Evolutionary conservation across 2,797 vertebrate genomes (phyloP).

Genomic region (Discoglossus pictus): DNA sequence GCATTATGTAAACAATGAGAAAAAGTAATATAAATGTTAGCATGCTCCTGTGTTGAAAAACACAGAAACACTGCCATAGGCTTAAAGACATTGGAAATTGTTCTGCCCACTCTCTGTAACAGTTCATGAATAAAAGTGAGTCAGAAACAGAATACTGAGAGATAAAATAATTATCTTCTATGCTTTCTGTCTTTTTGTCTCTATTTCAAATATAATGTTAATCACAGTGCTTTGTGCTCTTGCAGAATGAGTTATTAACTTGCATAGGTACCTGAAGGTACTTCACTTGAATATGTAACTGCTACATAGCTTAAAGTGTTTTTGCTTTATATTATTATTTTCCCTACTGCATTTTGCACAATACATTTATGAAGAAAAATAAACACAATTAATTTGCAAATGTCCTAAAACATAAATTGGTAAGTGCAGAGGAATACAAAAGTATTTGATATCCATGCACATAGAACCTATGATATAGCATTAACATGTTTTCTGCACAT

Average conservation of each 20-base stretch:
- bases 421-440: no score
- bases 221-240: conserved; percentile 44
- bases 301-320: conserved; percentile 34
- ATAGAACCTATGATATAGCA: no score
- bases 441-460: no score
- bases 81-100: conserved; percentile 14
- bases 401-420: no score
- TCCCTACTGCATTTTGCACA: no score
- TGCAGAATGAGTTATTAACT: conserved; percentile 48
- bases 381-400: conserved; percentile 35
- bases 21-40: no score
- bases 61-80: no score
- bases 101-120: conserved; percentile 4
- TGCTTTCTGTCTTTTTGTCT: conserved; percentile 38
- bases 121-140: conserved; percentile 37
- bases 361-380: conserved; percentile 34
- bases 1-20: no score
- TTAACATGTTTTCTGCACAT: no score
- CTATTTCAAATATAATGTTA: conserved; percentile 50
- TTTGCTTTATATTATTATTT: conserved; percentile 13
- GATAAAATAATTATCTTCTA: conserved; percentile 46
- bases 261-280: conserved; percentile 44
- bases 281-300: conserved; percentile 47
- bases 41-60: no score
- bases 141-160: conserved; percentile 30